Percentiles rank a stretch among this genome's conserved stretches.
Conservation (phyloP, 1,140 invertebrate species). For the Hesperophylax magnus region DNA sequence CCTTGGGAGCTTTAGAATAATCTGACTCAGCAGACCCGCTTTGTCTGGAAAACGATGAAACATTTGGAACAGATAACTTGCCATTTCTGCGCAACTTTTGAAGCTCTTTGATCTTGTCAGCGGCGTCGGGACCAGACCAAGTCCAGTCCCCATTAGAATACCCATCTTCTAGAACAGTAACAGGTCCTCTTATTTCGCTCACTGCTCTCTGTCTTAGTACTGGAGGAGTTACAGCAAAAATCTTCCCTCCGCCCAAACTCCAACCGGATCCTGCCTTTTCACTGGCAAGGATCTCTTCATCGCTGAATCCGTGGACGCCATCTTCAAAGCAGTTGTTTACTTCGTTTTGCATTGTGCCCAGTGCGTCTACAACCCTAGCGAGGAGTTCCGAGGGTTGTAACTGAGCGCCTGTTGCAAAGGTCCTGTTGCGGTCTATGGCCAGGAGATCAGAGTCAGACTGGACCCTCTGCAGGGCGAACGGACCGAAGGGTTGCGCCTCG, state of each 20-base stretch:
- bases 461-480: slow-evolving; percentile 72
- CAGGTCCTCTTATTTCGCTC: slow-evolving; percentile 66
- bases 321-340: slow-evolving; percentile 58
- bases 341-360: slow-evolving; percentile 75
- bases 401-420: slow-evolving; percentile 77
- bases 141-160: slow-evolving; percentile 73
- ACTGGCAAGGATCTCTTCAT: slow-evolving; percentile 78
- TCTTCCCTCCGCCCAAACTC: slow-evolving; percentile 70
- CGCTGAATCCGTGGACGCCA: slow-evolving; percentile 76
- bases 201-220: slow-evolving; percentile 70
- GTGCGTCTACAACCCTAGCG: slow-evolving; percentile 80
- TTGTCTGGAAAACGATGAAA: slow-evolving; percentile 27
- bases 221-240: slow-evolving; percentile 62
- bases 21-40: slow-evolving; percentile 20
- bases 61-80: slow-evolving; percentile 51
- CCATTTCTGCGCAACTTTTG: slow-evolving; percentile 61
- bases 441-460: slow-evolving; percentile 83
- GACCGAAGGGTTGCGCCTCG: slow-evolving; percentile 68
- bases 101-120: slow-evolving; percentile 72
- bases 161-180: slow-evolving; percentile 64
- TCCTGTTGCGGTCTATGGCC: slow-evolving; percentile 82
- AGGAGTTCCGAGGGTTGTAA: slow-evolving; percentile 81
- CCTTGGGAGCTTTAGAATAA: slow-evolving; percentile 23
- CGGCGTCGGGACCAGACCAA: slow-evolving; percentile 77
- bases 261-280: slow-evolving; percentile 73